Conservation (phyloP, 2,113 vertebrate species). For the Athene noctua region DNA sequence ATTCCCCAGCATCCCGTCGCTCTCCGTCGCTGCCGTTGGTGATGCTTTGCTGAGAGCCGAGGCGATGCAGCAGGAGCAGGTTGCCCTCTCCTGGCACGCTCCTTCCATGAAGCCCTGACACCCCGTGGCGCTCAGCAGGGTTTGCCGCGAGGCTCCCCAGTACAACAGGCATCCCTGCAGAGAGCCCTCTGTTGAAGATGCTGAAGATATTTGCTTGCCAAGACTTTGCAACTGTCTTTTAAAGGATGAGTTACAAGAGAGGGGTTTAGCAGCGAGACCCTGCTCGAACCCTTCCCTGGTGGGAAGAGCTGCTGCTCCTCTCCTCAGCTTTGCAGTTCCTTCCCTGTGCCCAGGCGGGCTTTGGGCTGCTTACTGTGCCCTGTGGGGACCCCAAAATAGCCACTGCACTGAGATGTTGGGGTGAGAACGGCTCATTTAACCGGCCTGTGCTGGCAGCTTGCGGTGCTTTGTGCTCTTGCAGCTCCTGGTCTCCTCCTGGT, state of each 20-base stretch:
- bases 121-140: rapidly evolving
- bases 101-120: background rate
- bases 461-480: background rate
- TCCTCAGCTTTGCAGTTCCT: background rate
- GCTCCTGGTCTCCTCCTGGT: rapidly evolving
- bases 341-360: rapidly evolving
- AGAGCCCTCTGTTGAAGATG: rapidly evolving
- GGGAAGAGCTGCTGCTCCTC: background rate
- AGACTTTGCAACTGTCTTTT: background rate
- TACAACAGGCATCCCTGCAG: rapidly evolving
- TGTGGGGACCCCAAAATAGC: background rate
- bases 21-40: rapidly evolving
- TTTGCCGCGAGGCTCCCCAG: rapidly evolving
- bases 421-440: background rate
- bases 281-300: background rate
- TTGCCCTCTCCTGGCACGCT: background rate
- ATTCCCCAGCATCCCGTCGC: rapidly evolving
- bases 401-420: rapidly evolving
- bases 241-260: background rate
- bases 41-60: background rate
- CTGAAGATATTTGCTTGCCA: background rate
- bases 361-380: background rate
- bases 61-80: background rate
- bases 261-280: background rate
- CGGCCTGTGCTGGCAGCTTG: background rate